phyloP scores from a whole-genome alignment of 2,797 vertebrate genomes.

The Erpetoichthys calabaricus region DNA sequence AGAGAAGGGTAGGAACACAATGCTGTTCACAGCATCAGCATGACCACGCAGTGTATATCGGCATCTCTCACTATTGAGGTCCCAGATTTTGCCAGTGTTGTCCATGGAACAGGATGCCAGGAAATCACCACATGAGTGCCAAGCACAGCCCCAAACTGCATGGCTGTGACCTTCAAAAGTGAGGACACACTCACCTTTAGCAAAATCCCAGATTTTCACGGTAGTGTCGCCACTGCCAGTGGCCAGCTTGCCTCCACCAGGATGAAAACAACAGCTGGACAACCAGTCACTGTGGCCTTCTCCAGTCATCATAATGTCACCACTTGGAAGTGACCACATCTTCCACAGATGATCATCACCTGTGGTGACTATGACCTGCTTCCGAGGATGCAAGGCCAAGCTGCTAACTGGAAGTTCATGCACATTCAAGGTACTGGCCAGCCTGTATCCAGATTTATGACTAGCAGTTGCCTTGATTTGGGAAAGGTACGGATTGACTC shows the following conservation, averaged over 20 bases:
- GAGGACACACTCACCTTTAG: conserved; percentile 33
- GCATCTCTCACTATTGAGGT: conserved; percentile 59
- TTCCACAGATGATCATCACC: conserved; percentile 58
- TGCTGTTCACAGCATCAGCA: conserved; percentile 58
- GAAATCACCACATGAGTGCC: conserved; percentile 56
- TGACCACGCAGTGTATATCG: conserved; percentile 51
- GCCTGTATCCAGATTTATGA: conserved; percentile 15
- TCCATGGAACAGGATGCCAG: conserved; percentile 69
- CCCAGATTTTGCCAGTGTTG: conserved; percentile 59
- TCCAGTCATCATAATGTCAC: conserved; percentile 50
- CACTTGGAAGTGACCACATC: conserved; percentile 41
- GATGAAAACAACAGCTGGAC: conserved; percentile 64
- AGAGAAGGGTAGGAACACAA: conserved; percentile 54
- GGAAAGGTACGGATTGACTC: conserved; percentile 19
- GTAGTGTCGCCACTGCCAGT: conserved; percentile 51
- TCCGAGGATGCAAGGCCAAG: conserved; percentile 41
- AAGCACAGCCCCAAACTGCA: conserved; percentile 43
- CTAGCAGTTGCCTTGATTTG: conserved; percentile 19
- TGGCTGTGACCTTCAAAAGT: conserved; percentile 43
- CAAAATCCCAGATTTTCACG: conserved; percentile 49
- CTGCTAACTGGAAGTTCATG: conserved; percentile 30
- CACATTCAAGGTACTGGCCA: conserved; percentile 26
- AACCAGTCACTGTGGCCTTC: conserved; percentile 72
- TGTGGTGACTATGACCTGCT: conserved; percentile 37
- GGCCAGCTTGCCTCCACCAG: conserved; percentile 55